These are phyloP conservation scores for Blastobasis lacticolella DNA, from an alignment of 2,888 invertebrate genomes.

Conservation along the genomic window DNA sequence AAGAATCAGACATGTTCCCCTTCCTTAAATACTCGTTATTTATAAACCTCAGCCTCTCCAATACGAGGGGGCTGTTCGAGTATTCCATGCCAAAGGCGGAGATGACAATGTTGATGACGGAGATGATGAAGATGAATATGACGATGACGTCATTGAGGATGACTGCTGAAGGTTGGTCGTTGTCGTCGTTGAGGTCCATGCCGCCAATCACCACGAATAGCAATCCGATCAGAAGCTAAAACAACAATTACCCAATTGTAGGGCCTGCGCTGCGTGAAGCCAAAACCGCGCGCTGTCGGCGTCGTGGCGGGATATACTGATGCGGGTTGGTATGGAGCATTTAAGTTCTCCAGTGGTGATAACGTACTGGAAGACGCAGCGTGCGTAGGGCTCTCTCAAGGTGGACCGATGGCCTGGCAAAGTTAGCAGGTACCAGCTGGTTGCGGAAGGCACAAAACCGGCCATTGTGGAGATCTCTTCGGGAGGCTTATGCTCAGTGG, in stretches of 20 bases:
- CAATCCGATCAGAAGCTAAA: constrained; percentile 87
- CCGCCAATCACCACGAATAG: constrained; percentile 89
- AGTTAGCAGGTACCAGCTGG: no score
- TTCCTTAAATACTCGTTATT: constrained; percentile 53
- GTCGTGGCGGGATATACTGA: no score
- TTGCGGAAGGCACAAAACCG: no score
- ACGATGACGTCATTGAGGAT: constrained; percentile 87
- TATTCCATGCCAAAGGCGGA: constrained; percentile 90
- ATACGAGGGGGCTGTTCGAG: constrained; percentile 77
- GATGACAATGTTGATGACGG: constrained; percentile 85
- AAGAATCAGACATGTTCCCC: constrained; percentile 29
- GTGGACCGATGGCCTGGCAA: no score
- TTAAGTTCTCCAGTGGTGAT: no score
- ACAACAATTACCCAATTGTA: constrained; percentile 31
- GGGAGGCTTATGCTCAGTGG: no score
- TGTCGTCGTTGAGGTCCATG: constrained; percentile 84
- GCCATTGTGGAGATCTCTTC: no score
- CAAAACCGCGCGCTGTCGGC: no score
- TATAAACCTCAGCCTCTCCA: constrained; percentile 57
- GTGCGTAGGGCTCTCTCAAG: no score
- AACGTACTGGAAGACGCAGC: no score
- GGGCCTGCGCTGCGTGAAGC: no score
- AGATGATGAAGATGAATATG: constrained; percentile 86
- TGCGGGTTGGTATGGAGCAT: no score
- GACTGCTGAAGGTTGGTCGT: constrained; percentile 83